Conservation (phyloP, 2,888 invertebrate species). For the Entomobrya multifasciata region DNA sequence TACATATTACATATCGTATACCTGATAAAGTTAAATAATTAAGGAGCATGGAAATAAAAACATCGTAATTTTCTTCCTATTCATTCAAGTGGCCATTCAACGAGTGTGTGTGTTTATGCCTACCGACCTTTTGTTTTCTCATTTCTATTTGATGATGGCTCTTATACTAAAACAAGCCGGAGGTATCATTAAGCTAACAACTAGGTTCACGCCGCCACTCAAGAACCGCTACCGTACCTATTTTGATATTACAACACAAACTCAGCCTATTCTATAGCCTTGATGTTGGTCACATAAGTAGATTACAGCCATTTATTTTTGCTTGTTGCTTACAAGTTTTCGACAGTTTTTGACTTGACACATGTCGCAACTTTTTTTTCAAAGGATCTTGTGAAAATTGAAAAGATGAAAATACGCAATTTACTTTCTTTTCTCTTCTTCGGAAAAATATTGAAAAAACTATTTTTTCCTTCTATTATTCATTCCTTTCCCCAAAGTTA, state of each 20-base stretch:
- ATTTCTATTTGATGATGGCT: background rate
- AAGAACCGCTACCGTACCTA: background rate
- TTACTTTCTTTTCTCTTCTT: background rate
- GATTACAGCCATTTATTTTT: background rate
- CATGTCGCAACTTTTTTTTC: conserved; percentile 18
- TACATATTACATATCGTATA: too few relatives aligned
- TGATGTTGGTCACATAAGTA: conserved; percentile 4
- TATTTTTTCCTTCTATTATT: background rate
- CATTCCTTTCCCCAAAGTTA: background rate
- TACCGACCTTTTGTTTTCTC: background rate
- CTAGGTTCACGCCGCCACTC: conserved; percentile 9
- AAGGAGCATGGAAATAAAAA: background rate
- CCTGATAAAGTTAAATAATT: conserved; percentile 60
- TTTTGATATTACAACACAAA: background rate
- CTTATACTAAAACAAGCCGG: too few relatives aligned
- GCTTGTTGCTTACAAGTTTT: too few relatives aligned
- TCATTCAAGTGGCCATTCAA: background rate
- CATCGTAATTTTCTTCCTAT: conserved; percentile 3
- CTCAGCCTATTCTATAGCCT: background rate
- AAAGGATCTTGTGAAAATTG: too few relatives aligned
- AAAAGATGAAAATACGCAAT: too few relatives aligned
- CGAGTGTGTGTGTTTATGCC: background rate
- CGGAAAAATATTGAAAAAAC: background rate
- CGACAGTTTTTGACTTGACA: background rate
- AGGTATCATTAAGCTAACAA: conserved; percentile 49